Percentiles rank a stretch among this genome's conserved stretches.
These are phyloP conservation scores for Microtus agrestis DNA, from an alignment of 2,797 vertebrate species.

Conservation along the genomic window DNA sequence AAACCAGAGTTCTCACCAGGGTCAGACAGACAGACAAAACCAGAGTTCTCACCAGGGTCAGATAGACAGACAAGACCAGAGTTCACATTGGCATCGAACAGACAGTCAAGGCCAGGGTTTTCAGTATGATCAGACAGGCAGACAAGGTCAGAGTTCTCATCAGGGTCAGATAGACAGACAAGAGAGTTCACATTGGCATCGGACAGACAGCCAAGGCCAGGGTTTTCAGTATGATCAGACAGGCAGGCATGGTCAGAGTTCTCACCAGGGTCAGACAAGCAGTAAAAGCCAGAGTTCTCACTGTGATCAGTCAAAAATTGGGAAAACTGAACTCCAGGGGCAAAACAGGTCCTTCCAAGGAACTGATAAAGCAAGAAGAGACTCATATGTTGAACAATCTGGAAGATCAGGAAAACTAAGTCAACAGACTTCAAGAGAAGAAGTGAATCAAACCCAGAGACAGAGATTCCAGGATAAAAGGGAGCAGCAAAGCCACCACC, in stretches of 20 bases:
- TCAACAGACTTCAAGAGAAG: slow-evolving; percentile 61
- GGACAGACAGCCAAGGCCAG: not conserved
- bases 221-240: rapidly evolving
- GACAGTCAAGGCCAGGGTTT: no score
- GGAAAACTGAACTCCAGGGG: slow-evolving; percentile 29
- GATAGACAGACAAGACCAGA: no score
- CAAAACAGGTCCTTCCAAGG: slow-evolving; percentile 55
- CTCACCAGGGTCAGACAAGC: not conserved
- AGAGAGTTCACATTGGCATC: not conserved
- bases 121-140: no score
- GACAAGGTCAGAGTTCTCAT: no score
- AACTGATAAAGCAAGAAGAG: slow-evolving; percentile 34
- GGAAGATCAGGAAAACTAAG: slow-evolving; percentile 48
- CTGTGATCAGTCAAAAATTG: slow-evolving; percentile 34
- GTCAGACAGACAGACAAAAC: no score
- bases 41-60: no score
- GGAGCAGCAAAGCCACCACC: not conserved
- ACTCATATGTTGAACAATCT: slow-evolving; percentile 49
- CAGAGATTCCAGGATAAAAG: slow-evolving; percentile 37
- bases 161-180: no score
- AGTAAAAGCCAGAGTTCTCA: not conserved
- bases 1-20: no score
- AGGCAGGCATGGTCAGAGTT: not conserved
- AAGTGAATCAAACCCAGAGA: slow-evolving; percentile 17
- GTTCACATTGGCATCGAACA: no score